These are phyloP conservation scores for Onthophagus sagittarius DNA, from an alignment of 2,888 invertebrate species.

Conservation along the genomic window DNA sequence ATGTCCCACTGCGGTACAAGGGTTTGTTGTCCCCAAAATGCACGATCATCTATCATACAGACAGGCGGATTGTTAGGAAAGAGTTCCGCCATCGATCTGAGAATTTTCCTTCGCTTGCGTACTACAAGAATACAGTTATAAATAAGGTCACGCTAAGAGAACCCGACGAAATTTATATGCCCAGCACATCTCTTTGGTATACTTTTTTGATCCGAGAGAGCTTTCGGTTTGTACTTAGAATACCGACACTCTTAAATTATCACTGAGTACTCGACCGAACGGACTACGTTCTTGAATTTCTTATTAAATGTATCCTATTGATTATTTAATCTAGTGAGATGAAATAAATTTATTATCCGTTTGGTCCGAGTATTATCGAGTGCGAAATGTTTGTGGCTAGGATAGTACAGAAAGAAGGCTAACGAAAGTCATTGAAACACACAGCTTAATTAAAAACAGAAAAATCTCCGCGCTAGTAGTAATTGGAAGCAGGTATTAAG, in stretches of 20 bases:
- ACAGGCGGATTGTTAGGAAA: not conserved
- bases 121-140: not conserved
- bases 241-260: not conserved
- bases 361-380: not conserved
- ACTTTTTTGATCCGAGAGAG: not conserved
- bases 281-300: not conserved
- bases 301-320: not conserved
- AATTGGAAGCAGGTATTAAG: not conserved
- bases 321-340: too few relatives aligned
- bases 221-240: not conserved
- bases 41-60: slow-evolving; percentile 10
- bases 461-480: not conserved
- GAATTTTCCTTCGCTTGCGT: not conserved
- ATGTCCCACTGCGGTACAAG: slow-evolving; percentile 1
- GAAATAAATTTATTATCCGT: not conserved
- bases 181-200: not conserved
- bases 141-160: not conserved
- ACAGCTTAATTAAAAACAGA: slow-evolving; percentile 6
- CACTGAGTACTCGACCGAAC: not conserved
- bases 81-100: not conserved
- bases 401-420: not conserved
- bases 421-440: not conserved
- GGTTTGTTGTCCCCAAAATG: slow-evolving; percentile 6
- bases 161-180: not conserved
- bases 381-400: not conserved